phyloP scores from a whole-genome alignment of 2,888 invertebrate genomes.

The Ceriagrion tenellum region DNA sequence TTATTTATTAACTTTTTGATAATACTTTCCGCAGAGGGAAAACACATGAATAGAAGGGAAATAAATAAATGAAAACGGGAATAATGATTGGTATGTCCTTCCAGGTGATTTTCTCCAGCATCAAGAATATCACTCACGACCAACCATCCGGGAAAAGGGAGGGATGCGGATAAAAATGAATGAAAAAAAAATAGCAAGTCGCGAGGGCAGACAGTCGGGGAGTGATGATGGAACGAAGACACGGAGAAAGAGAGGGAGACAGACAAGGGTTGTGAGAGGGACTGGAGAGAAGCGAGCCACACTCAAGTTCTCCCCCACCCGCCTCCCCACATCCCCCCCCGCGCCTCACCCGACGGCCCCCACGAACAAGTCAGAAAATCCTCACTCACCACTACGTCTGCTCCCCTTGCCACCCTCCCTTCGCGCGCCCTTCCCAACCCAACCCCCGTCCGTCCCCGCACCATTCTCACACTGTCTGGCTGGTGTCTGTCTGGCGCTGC shows the following conservation, averaged over 20 bases:
- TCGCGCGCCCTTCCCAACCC: neutral
- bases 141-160: too few species aligned
- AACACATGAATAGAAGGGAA: too few species aligned
- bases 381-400: neutral
- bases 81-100: too few species aligned
- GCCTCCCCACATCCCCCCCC: neutral
- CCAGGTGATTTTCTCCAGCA: too few species aligned
- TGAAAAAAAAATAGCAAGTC: neutral
- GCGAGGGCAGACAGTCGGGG: neutral
- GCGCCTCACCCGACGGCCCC: neutral
- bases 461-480: constrained; percentile 54
- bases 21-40: too few species aligned
- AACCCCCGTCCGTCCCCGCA: neutral
- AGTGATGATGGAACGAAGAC: neutral
- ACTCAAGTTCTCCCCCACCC: neutral
- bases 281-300: neutral
- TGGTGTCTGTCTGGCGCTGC: constrained; percentile 38
- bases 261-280: neutral
- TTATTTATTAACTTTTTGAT: too few species aligned
- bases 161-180: too few species aligned
- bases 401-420: neutral
- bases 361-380: neutral
- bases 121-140: too few species aligned
- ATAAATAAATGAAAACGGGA: too few species aligned
- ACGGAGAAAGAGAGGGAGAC: too few species aligned